A percentile compares a stretch with the other conserved stretches of the same genome.
Conservation (phyloP, 1,140 invertebrate species). For the Periplaneta americana region DNA sequence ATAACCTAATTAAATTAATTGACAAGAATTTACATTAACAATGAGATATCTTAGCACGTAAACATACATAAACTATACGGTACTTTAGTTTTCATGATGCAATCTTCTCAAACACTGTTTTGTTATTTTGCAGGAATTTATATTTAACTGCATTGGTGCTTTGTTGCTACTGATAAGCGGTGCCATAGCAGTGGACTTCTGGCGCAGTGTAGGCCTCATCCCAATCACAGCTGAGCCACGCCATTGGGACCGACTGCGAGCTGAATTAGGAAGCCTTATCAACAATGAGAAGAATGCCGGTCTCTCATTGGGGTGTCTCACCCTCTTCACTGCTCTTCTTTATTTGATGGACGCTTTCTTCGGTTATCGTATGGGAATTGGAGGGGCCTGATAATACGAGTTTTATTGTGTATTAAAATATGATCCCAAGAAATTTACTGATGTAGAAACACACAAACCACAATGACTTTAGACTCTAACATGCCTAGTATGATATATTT, state of each 20-base stretch:
- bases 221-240: background rate
- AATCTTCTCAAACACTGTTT: no score
- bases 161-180: constrained; percentile 9
- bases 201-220: constrained; percentile 13
- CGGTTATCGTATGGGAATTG: constrained; percentile 9
- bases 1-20: no score
- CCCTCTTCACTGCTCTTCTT: constrained; percentile 11
- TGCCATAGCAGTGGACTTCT: constrained; percentile 15
- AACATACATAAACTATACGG: no score
- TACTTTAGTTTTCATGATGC: no score
- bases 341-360: constrained; percentile 15
- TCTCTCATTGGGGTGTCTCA: constrained; percentile 7
- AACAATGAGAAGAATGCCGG: constrained; percentile 7
- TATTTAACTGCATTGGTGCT: constrained; percentile 11
- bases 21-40: no score
- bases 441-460: no score
- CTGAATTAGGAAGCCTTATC: background rate
- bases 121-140: constrained; percentile 16
- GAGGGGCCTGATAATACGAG: no score
- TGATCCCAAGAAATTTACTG: no score
- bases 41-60: no score
- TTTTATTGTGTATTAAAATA: no score
- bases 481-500: no score
- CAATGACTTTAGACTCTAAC: no score
- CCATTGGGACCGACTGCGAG: background rate